These are phyloP conservation scores for Thecophora atra DNA, from an alignment of 2,888 invertebrate species.

Conservation along the genomic window DNA sequence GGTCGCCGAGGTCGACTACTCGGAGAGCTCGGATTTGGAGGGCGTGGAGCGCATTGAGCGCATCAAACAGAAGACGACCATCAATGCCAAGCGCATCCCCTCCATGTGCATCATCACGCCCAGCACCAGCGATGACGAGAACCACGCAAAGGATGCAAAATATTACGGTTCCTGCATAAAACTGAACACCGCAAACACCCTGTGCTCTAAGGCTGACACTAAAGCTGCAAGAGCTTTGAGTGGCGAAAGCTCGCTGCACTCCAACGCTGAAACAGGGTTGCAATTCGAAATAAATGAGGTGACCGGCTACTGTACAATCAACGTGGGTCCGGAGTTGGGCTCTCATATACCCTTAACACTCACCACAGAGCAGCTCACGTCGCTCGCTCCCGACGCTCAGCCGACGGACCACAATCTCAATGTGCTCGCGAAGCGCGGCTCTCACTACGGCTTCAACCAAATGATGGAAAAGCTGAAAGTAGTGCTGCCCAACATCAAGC, in stretches of 20 bases:
- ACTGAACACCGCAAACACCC: constrained; percentile 69
- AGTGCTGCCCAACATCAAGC: constrained; percentile 70
- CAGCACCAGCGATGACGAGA: constrained; percentile 86
- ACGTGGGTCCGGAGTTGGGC: constrained; percentile 43
- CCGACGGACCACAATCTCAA: constrained; percentile 62
- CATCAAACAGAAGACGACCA: constrained; percentile 85
- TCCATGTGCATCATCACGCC: constrained; percentile 93
- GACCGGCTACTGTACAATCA: constrained; percentile 45
- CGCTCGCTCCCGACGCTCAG: constrained; percentile 36
- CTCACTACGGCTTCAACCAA: constrained; percentile 74
- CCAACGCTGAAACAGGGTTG: constrained; percentile 32
- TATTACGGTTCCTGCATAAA: constrained; percentile 51
- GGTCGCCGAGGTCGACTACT: constrained; percentile 77
- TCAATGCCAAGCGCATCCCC: constrained; percentile 87
- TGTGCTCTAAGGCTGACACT: constrained; percentile 37
- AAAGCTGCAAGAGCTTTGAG: constrained; percentile 43
- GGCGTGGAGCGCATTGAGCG: constrained; percentile 88
- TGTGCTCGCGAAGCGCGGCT: constrained; percentile 58
- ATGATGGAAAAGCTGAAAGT: constrained; percentile 78
- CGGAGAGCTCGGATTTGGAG: constrained; percentile 87
- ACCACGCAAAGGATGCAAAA: constrained; percentile 51
- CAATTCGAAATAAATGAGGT: constrained; percentile 42
- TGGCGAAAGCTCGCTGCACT: constrained; percentile 69
- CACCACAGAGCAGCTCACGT: neutral
- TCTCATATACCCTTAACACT: constrained; percentile 51